Conservation (phyloP, 2,113 vertebrate species). For the Euleptes europaea region DNA sequence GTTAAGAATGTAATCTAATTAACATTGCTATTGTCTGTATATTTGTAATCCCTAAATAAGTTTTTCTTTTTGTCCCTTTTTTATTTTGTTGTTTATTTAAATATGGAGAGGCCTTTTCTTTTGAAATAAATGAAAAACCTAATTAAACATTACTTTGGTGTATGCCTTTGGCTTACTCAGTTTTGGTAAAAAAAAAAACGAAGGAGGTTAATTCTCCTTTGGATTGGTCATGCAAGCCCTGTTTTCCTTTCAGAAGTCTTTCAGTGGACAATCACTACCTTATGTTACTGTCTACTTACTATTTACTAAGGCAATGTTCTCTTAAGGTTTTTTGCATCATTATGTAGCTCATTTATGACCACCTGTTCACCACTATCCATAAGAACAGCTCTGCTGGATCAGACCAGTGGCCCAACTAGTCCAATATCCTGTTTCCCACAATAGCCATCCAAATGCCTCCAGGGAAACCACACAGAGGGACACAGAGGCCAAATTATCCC, state of each 20-base stretch:
- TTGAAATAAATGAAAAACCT: constrained; percentile 47
- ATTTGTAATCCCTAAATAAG: constrained; percentile 52
- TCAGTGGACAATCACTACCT: not conserved
- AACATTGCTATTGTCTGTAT: constrained; percentile 16
- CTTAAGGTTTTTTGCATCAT: not conserved
- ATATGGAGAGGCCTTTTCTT: not conserved
- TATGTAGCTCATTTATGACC: not conserved
- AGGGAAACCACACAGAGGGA: too few relatives aligned
- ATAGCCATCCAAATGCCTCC: too few relatives aligned
- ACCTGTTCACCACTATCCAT: not conserved
- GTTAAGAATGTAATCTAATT: constrained; percentile 32
- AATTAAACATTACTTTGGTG: not conserved
- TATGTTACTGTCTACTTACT: not conserved
- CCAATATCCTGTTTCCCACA: too few relatives aligned
- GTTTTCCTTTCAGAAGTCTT: not conserved
- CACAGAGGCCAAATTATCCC: too few relatives aligned
- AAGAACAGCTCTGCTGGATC: too few relatives aligned
- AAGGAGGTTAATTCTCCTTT: not conserved
- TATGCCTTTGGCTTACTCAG: not conserved
- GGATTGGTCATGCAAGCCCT: not conserved
- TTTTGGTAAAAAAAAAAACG: not conserved
- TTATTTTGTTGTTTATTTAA: constrained; percentile 15
- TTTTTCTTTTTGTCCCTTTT: constrained; percentile 26
- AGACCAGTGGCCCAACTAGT: too few relatives aligned
- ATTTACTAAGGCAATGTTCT: not conserved